A percentile compares a stretch with the other conserved stretches of the same genome.
These are phyloP conservation scores for Tinamus major DNA, from an alignment of 2,797 vertebrate genomes.

Conservation along the genomic window DNA sequence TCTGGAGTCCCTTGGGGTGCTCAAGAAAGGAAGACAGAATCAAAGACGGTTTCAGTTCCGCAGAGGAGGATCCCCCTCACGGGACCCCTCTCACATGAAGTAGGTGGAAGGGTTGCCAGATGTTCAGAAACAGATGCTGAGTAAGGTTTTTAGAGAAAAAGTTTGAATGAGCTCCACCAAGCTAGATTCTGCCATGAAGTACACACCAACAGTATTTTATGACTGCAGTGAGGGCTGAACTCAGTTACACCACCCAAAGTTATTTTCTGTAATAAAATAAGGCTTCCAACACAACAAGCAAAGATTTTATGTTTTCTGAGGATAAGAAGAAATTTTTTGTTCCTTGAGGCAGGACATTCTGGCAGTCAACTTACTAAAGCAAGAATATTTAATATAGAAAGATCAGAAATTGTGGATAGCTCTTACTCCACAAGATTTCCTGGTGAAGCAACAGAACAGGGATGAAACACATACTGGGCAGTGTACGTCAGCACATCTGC, in stretches of 20 bases:
- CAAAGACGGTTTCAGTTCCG: neutral
- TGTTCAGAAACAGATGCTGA: neutral
- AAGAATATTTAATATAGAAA: neutral
- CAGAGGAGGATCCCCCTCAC: neutral
- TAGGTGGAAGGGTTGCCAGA: neutral
- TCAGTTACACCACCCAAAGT: fast-evolving
- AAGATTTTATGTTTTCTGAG: neutral
- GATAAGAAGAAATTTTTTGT: neutral
- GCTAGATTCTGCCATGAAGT: neutral
- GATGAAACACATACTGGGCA: neutral
- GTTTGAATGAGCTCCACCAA: neutral
- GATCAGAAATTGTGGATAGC: fast-evolving
- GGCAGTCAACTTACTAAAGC: neutral
- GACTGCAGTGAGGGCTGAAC: neutral
- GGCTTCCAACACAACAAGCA: neutral
- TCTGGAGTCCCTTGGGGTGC: neutral
- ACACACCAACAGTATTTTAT: neutral
- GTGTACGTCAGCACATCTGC: fast-evolving
- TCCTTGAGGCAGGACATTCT: neutral
- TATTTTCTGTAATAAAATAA: neutral
- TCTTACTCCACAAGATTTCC: neutral
- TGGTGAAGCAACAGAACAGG: neutral
- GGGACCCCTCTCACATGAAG: neutral
- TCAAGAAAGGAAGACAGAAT: neutral
- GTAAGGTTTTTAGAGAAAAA: neutral